Conservation (phyloP, 2,113 vertebrate genomes). For the Carlito syrichta region DNA sequence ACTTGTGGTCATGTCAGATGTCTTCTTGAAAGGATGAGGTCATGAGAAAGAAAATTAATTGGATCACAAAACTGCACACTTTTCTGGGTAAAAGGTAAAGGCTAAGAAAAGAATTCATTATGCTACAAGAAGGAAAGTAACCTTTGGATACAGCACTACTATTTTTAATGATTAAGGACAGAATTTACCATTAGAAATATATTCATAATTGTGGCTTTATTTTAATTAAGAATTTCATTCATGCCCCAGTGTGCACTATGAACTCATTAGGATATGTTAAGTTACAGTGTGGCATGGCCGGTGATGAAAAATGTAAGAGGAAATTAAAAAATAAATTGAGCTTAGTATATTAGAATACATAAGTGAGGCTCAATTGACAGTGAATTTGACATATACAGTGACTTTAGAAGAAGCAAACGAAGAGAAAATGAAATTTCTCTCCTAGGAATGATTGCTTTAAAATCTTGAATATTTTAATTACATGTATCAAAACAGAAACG, state of each 20-base stretch:
- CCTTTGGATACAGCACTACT: conserved; percentile 33
- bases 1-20: conserved; percentile 20
- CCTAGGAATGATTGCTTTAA: conserved; percentile 47
- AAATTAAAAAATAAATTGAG: conserved; percentile 68
- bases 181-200: conserved; percentile 59
- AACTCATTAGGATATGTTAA: conserved; percentile 70
- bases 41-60: conserved; percentile 63
- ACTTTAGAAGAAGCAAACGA: conserved; percentile 36
- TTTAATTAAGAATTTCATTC: conserved; percentile 74
- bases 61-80: conserved; percentile 56
- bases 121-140: conserved; percentile 57
- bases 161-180: conserved; percentile 67
- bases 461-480: conserved; percentile 63
- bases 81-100: conserved; percentile 55
- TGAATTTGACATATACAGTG: conserved; percentile 36
- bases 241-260: conserved; percentile 47
- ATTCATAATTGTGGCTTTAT: conserved; percentile 67
- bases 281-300: conserved; percentile 28
- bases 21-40: conserved; percentile 50
- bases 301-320: conserved; percentile 56
- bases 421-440: conserved; percentile 51
- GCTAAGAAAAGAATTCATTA: conserved; percentile 60
- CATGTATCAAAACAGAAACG: conserved; percentile 62
- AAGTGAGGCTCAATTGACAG: conserved; percentile 32
- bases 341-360: conserved; percentile 46